Evolutionary conservation across 2,797 vertebrate genomes (phyloP).

Genomic region (Erpetoichthys calabaricus): DNA sequence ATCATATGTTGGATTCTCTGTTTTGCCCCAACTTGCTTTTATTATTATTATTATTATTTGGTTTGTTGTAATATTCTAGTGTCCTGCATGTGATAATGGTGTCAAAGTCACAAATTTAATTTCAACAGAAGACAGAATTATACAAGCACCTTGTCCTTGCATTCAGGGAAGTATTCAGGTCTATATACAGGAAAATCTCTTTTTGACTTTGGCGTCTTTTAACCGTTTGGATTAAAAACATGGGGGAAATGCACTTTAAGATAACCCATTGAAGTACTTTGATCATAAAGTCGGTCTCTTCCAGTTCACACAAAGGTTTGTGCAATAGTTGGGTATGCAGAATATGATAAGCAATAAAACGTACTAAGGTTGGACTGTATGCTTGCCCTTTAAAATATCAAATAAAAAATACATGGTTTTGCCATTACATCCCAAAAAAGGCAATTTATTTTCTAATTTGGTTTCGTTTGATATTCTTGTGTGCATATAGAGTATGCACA

Average conservation of each 20-base stretch:
- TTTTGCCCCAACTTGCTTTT: slow-evolving; percentile 9
- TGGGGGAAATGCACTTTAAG: neutral
- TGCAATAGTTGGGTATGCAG: slow-evolving; percentile 31
- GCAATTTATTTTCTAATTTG: no score
- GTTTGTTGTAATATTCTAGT: slow-evolving; percentile 42
- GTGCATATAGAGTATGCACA: no score
- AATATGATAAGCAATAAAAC: slow-evolving; percentile 42
- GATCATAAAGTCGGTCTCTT: slow-evolving; percentile 31
- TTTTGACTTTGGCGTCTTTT: no score
- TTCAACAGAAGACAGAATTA: slow-evolving; percentile 10
- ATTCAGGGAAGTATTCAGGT: neutral
- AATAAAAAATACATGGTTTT: no score
- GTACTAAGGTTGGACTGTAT: slow-evolving; percentile 10
- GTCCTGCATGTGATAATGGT: slow-evolving; percentile 46
- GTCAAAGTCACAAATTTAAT: slow-evolving; percentile 45
- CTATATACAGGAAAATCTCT: no score
- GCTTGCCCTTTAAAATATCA: slow-evolving; percentile 2
- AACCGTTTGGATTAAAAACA: neutral
- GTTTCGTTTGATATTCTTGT: no score
- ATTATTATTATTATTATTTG: slow-evolving; percentile 31
- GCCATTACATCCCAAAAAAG: no score
- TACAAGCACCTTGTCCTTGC: neutral
- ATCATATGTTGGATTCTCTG: no score
- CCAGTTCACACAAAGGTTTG: slow-evolving; percentile 25
- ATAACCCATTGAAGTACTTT: slow-evolving; percentile 3